Conservation (phyloP, 2,888 invertebrate genomes). For the Bellardia pandia region DNA sequence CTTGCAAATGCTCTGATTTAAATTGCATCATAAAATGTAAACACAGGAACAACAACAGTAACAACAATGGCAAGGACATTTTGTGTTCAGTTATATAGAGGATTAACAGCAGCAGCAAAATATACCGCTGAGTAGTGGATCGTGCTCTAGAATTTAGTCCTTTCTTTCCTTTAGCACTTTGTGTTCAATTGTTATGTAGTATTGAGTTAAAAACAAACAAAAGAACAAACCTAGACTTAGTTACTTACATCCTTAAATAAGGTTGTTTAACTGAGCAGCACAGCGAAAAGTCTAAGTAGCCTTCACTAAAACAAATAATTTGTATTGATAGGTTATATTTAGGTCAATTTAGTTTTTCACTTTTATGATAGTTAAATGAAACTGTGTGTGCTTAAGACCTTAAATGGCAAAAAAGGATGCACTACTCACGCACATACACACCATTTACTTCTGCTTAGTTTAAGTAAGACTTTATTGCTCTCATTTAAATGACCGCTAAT, state of each 20-base stretch:
- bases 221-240: background rate
- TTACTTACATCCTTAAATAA: constrained; percentile 36
- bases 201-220: constrained; percentile 20
- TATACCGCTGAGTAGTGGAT: constrained; percentile 54
- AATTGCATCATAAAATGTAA: constrained; percentile 72
- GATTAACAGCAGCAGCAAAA: constrained; percentile 20
- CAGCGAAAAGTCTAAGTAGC: constrained; percentile 50
- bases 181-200: background rate
- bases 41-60: constrained; percentile 30
- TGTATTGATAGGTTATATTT: background rate
- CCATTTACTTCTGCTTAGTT: background rate
- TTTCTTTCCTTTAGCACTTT: constrained; percentile 14
- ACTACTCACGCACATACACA: background rate
- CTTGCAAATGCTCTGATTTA: constrained; percentile 72
- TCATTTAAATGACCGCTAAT: constrained; percentile 68
- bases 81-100: background rate
- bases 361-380: constrained; percentile 40
- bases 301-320: constrained; percentile 47
- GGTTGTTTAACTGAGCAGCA: constrained; percentile 53
- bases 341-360: constrained; percentile 6
- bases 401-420: constrained; percentile 28
- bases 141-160: constrained; percentile 13
- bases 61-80: constrained; percentile 28
- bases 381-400: background rate
- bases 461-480: constrained; percentile 60